phyloP scores from a whole-genome alignment of 2,113 vertebrate species.

The Arothron firmamentum region DNA sequence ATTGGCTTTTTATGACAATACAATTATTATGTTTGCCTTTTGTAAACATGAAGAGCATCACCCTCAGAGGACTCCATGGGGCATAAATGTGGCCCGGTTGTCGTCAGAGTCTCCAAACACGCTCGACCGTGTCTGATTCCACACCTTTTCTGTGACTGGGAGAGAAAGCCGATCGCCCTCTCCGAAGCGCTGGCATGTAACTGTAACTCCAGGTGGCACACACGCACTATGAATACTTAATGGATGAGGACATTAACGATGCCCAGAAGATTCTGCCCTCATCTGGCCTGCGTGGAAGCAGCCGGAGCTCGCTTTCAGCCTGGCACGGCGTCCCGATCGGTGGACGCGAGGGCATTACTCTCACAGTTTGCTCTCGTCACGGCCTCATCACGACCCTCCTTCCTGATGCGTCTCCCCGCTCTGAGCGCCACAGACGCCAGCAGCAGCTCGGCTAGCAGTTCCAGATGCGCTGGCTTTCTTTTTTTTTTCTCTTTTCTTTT shows the following conservation, averaged over 20 bases:
- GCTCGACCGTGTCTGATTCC: slow-evolving; percentile 54
- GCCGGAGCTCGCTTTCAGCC: slow-evolving; percentile 56
- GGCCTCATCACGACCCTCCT: slow-evolving; percentile 41
- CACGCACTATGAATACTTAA: slow-evolving; percentile 78
- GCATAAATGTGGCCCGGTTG: neutral
- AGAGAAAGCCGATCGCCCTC: slow-evolving; percentile 75
- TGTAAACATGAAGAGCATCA: neutral
- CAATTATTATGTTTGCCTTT: neutral
- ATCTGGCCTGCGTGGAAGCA: slow-evolving; percentile 64
- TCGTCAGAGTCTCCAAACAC: slow-evolving; percentile 22
- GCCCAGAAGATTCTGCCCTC: slow-evolving; percentile 75
- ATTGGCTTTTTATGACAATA: neutral
- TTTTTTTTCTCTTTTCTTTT: neutral
- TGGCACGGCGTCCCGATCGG: slow-evolving; percentile 59
- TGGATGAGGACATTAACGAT: slow-evolving; percentile 73
- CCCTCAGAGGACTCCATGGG: too few relatives aligned
- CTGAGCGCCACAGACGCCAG: slow-evolving; percentile 5
- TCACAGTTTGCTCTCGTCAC: slow-evolving; percentile 62
- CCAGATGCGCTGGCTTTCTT: neutral
- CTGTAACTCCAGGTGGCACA: slow-evolving; percentile 78
- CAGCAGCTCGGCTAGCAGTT: neutral
- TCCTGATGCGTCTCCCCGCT: slow-evolving; percentile 19
- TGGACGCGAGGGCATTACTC: slow-evolving; percentile 58
- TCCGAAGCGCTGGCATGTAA: slow-evolving; percentile 72
- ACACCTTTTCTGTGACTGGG: slow-evolving; percentile 69